Base-by-base conservation (phyloP, 2,888 invertebrate species). In the Achlya flavicornis region DNA sequence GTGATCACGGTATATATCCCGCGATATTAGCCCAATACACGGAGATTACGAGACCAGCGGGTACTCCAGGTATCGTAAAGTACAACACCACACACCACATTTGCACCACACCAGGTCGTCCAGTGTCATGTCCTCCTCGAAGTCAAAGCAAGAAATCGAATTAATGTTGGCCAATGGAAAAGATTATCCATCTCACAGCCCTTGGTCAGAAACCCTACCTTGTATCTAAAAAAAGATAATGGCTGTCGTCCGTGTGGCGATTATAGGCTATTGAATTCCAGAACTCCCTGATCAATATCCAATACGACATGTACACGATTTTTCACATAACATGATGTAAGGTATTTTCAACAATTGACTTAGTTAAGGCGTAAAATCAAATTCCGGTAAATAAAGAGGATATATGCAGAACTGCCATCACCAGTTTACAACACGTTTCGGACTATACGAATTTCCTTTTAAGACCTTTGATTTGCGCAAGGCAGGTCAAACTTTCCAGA, bases 401-500 rank as follows among this genome's bases (percentile, higher is more conserved):
- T 60, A 69, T 72, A 0, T 57, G 57, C 10, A 71, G 72, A 26
- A 74, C 70, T 0, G 72, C 70, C 2, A 74, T 72, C 35, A 66
- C 67, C 0, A n/a, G n/a, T n/a, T n/a, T n/a, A n/a, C n/a, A n/a
- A 71, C 70, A n/a, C 69, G 66, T 3, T 70, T 68, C 38, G 67
- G 64, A 10, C 16, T 67, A 6, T 70, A 58, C 58, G 66, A 72
- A 61, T 69, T 71, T 41, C 67, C 66, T 3, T 67, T 57, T 33
- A 68, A 68, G 68, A 74, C 63, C 16, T 72, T 72, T 62, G 72
- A 65, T 4, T 53, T 72, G 12, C 62, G 71, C 1, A 71, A 69
- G 41, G 71, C 33, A 65, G 85, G 79, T 0, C 86, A 88, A 63
- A 84, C 85, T 0, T 79, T 89, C 64, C 86, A 88, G 64, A 72